phyloP scores from a whole-genome alignment of 2,797 vertebrate genomes.

The Decapterus maruadsi region DNA sequence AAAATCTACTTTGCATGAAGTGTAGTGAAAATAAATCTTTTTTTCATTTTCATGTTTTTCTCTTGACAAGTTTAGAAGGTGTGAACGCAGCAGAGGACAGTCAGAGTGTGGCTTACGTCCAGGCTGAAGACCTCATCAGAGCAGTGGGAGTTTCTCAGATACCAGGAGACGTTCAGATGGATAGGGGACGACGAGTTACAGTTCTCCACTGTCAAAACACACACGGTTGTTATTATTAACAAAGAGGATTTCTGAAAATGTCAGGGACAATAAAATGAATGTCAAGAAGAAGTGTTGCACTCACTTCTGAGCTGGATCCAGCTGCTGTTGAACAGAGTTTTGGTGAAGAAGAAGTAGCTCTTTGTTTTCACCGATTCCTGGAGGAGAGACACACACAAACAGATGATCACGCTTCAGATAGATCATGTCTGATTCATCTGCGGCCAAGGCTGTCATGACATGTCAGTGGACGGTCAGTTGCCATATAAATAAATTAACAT shows the following conservation, averaged over 20 bases:
- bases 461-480: too few relatives aligned
- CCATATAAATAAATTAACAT: too few relatives aligned
- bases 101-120: constrained; percentile 65
- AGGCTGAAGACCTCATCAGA: constrained; percentile 76
- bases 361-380: constrained; percentile 59
- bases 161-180: constrained; percentile 80
- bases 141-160: constrained; percentile 85
- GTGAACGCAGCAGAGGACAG: neutral
- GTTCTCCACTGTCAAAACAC: constrained; percentile 47
- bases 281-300: constrained; percentile 10
- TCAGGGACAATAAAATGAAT: too few relatives aligned
- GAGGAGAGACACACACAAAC: constrained; percentile 35
- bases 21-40: too few relatives aligned
- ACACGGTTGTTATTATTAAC: neutral
- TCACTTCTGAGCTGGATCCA: constrained; percentile 73
- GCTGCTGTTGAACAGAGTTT: constrained; percentile 81
- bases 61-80: too few relatives aligned
- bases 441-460: too few relatives aligned
- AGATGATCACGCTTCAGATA: neutral
- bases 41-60: too few relatives aligned
- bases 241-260: neutral
- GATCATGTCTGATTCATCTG: neutral
- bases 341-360: constrained; percentile 64
- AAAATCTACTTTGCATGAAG: too few relatives aligned
- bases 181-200: constrained; percentile 30